Percentiles rank a stretch among this genome's conserved stretches.
Conservation (phyloP, 1,140 invertebrate species). For the Nomia melanderi region DNA sequence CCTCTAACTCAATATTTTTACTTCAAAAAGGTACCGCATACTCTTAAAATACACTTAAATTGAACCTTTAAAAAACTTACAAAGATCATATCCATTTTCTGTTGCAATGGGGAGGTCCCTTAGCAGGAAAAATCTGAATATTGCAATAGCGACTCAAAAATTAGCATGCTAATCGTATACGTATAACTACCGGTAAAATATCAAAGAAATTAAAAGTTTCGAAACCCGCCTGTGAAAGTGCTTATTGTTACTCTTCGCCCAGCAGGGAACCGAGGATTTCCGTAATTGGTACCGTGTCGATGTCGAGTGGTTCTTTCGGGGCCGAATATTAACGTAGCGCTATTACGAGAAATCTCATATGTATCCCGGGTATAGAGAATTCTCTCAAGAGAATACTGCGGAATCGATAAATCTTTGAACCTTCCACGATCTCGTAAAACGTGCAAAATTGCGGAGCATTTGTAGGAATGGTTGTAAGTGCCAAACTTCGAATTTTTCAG, state of each 20-base stretch:
- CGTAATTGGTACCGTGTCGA: slow-evolving; percentile 24
- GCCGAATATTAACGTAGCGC: slow-evolving; percentile 28
- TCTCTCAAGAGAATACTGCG: background rate
- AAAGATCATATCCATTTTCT: no score
- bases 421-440: background rate
- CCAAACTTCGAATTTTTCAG: no score
- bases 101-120: no score
- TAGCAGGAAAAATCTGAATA: no score
- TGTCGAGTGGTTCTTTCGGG: slow-evolving; percentile 34
- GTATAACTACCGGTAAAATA: background rate
- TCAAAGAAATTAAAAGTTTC: background rate
- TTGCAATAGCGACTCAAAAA: background rate
- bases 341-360: slow-evolving; percentile 8
- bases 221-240: no score
- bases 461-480: no score
- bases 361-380: slow-evolving; percentile 10
- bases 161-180: background rate
- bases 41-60: no score
- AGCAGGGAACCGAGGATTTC: background rate
- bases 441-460: background rate
- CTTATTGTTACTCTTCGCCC: background rate
- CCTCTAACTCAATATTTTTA: no score
- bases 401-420: slow-evolving; percentile 36
- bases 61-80: no score
- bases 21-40: no score